Percentiles rank a stretch among this genome's conserved stretches.
Conservation (phyloP, 2,113 vertebrate genomes). For the Dolichotis patagonum region DNA sequence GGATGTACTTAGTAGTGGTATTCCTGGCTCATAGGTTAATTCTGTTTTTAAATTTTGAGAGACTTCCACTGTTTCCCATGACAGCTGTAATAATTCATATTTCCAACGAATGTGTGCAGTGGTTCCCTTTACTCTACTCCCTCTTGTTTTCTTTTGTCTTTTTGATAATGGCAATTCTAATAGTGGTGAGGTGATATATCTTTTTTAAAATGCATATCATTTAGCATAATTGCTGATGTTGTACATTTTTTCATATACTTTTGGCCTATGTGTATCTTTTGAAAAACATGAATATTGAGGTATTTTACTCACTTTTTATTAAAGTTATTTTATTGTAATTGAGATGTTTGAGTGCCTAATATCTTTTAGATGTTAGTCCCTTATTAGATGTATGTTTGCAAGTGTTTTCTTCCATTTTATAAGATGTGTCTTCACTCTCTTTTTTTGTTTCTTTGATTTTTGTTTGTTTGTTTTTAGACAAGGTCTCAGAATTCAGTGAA, state of each 20-base stretch:
- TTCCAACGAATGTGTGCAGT: not conserved
- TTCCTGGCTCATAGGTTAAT: not conserved
- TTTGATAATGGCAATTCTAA: not conserved
- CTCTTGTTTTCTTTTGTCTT: not conserved
- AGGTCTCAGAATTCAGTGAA: not conserved
- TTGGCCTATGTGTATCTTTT: not conserved
- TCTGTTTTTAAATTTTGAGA: not conserved
- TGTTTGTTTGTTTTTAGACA: not conserved
- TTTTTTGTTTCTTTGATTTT: not conserved
- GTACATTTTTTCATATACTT: not conserved
- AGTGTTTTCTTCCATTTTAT: not conserved
- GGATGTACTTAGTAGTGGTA: not conserved
- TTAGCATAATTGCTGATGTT: not conserved
- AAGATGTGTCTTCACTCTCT: not conserved
- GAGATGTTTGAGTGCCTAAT: not conserved
- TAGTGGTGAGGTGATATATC: not conserved
- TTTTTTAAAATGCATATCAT: not conserved
- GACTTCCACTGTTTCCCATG: not conserved
- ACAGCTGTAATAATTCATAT: not conserved
- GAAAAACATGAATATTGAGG: not conserved
- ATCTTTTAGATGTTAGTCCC: not conserved
- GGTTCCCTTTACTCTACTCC: not conserved
- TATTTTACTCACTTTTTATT: not conserved
- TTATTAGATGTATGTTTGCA: not conserved
- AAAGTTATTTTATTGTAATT: not conserved